A percentile compares a stretch with the other conserved stretches of the same genome.
phyloP scores from a whole-genome alignment of 1,140 invertebrate species.

The Dendrolimus kikuchii region DNA sequence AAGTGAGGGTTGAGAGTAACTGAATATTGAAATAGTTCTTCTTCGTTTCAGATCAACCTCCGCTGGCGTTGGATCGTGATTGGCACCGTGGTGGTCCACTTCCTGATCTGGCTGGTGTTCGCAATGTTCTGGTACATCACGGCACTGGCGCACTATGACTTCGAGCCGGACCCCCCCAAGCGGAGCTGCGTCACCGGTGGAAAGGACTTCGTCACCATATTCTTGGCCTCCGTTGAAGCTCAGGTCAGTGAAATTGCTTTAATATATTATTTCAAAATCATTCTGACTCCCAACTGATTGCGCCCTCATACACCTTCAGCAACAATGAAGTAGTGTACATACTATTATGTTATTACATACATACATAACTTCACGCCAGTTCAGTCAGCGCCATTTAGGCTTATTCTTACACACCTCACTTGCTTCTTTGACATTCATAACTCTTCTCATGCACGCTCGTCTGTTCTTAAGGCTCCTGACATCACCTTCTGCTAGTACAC shows the following conservation, averaged over 20 bases:
- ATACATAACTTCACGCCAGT: too few species aligned
- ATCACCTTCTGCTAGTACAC: too few species aligned
- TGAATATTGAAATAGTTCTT: not conserved
- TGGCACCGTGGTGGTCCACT: conserved; percentile 54
- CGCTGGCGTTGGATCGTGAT: conserved; percentile 65
- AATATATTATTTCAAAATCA: not conserved
- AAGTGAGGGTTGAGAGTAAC: too few species aligned
- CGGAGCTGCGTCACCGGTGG: conserved; percentile 51
- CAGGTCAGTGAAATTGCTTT: conserved; percentile 31
- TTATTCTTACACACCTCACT: too few species aligned
- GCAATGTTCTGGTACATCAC: conserved; percentile 64
- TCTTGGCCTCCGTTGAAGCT: conserved; percentile 60
- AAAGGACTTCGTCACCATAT: conserved; percentile 59
- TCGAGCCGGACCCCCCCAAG: conserved; percentile 53
- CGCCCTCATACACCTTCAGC: too few species aligned
- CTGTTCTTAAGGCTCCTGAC: too few species aligned
- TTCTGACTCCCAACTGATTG: too few species aligned
- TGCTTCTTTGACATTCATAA: too few species aligned
- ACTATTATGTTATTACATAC: too few species aligned
- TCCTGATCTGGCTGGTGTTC: conserved; percentile 59
- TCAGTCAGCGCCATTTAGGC: too few species aligned
- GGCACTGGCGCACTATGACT: conserved; percentile 59
- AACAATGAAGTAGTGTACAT: too few species aligned
- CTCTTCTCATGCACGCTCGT: too few species aligned
- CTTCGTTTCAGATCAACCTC: conserved; percentile 44